These are phyloP conservation scores for Ectropis crepuscularia DNA, from an alignment of 2,888 invertebrate genomes.

Conservation along the genomic window DNA sequence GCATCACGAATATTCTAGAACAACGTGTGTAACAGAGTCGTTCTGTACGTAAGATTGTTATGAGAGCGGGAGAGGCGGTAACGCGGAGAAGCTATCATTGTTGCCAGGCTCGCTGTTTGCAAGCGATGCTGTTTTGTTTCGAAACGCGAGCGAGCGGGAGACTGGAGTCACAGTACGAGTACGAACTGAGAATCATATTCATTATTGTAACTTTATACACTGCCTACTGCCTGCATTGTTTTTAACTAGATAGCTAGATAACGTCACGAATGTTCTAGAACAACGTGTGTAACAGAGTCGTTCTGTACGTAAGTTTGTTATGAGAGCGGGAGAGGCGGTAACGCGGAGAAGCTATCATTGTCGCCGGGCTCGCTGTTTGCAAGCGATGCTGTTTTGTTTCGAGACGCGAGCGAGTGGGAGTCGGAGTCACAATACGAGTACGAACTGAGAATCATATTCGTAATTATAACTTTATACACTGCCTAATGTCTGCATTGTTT, in stretches of 20 bases:
- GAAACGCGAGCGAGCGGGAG: background rate
- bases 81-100: too few species aligned
- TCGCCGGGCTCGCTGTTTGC: conserved; percentile 19
- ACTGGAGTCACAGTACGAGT: background rate
- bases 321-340: too few species aligned
- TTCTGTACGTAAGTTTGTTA: background rate
- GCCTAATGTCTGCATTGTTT: too few species aligned
- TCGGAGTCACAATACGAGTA: background rate
- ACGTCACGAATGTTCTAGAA: too few species aligned
- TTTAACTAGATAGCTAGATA: too few species aligned
- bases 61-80: conserved; percentile 22
- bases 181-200: background rate
- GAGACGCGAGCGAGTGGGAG: background rate
- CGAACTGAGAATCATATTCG: background rate
- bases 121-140: conserved; percentile 9
- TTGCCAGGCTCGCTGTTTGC: too few species aligned
- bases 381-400: conserved; percentile 15
- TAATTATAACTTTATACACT: too few species aligned
- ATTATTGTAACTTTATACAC: too few species aligned
- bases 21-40: background rate
- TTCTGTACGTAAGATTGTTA: conserved; percentile 22
- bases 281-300: background rate
- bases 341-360: conserved; percentile 32
- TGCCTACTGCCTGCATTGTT: too few species aligned
- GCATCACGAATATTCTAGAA: too few species aligned